Percentiles rank a stretch among this genome's conserved stretches.
Conservation (phyloP, 1,140 invertebrate genomes). For the Brachionus sp. region DNA sequence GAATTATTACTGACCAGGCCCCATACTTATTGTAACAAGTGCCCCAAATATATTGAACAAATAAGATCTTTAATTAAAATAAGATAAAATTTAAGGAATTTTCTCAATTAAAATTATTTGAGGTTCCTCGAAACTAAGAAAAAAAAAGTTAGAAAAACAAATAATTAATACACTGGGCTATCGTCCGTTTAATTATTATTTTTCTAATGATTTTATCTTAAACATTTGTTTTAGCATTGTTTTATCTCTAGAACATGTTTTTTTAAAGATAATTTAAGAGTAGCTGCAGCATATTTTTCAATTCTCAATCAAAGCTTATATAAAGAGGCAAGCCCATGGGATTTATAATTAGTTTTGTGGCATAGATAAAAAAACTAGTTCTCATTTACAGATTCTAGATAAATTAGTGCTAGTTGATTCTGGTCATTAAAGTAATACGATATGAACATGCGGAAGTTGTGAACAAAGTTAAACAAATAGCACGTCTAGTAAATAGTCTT, state of each 20-base stretch:
- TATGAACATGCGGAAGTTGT: background rate
- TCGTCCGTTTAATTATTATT: constrained; percentile 3
- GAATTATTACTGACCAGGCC: background rate
- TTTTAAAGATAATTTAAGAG: constrained; percentile 4
- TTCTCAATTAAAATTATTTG: constrained; percentile 8
- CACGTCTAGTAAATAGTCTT: background rate
- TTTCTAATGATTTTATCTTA: background rate
- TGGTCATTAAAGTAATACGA: background rate
- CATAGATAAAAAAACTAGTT: background rate
- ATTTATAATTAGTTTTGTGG: background rate
- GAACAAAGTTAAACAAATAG: background rate
- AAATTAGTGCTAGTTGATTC: background rate
- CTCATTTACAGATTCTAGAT: background rate
- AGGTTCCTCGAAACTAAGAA: background rate
- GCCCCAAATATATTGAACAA: background rate
- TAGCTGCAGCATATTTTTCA: background rate
- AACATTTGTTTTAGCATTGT: background rate
- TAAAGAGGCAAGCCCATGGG: background rate
- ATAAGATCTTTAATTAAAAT: constrained; percentile 2
- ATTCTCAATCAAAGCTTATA: background rate
- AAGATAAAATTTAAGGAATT: background rate
- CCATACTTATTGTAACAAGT: background rate
- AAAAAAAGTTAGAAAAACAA: constrained; percentile 15
- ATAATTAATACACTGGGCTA: constrained; percentile 1
- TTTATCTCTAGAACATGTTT: constrained; percentile 17